phyloP scores from a whole-genome alignment of 1,140 invertebrate species.

The Globodera rostochiensis region DNA sequence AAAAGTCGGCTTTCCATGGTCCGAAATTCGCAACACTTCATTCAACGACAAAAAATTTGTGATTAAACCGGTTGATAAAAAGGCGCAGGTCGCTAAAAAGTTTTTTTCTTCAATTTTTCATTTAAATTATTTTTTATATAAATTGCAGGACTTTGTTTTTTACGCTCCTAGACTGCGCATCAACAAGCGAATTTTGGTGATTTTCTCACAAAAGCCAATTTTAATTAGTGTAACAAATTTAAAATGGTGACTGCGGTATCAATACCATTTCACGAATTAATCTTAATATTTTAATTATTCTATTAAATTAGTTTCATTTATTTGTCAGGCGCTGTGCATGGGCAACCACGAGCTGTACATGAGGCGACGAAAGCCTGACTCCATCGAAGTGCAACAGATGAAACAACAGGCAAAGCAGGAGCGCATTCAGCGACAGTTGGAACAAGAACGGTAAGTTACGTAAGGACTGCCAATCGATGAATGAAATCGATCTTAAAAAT shows the following conservation, averaged over 20 bases:
- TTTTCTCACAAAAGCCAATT: no score
- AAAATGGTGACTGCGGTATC: no score
- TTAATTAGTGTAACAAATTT: no score
- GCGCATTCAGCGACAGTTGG: slow-evolving; percentile 52
- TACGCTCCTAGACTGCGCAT: slow-evolving; percentile 93
- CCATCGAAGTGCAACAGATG: slow-evolving; percentile 97
- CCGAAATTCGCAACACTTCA: slow-evolving; percentile 98
- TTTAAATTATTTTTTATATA: neutral
- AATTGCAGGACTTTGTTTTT: slow-evolving; percentile 87
- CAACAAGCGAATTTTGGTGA: slow-evolving; percentile 87
- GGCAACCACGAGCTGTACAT: slow-evolving; percentile 97
- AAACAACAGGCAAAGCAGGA: slow-evolving; percentile 83
- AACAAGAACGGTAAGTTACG: slow-evolving; percentile 49
- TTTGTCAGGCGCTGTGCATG: slow-evolving; percentile 80
- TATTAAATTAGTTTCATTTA: neutral
- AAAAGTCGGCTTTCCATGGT: slow-evolving; percentile 99
- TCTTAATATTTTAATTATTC: no score
- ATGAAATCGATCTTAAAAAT: neutral
- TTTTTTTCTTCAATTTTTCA: neutral
- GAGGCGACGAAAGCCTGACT: slow-evolving; percentile 90
- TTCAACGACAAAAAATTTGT: slow-evolving; percentile 99
- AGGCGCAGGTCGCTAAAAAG: slow-evolving; percentile 75
- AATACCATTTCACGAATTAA: no score
- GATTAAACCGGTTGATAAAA: slow-evolving; percentile 99
- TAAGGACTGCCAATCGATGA: no score